A percentile compares a stretch with the other conserved stretches of the same genome.
Conservation (phyloP, 2,888 invertebrate genomes). For the Mythimna albipuncta region DNA sequence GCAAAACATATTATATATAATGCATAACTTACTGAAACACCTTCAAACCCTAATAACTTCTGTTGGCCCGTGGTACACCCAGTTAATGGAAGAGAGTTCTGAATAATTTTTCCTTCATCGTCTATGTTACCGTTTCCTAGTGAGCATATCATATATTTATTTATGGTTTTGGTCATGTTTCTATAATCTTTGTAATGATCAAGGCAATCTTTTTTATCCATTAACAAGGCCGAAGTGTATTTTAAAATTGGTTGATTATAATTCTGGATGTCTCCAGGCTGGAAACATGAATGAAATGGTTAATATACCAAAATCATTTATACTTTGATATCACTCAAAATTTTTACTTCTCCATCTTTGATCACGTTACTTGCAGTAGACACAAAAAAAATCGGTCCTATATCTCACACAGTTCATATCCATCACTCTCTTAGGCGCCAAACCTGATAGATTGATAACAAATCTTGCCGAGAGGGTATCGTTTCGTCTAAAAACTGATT, state of each 20-base stretch:
- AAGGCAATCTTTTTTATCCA: slow-evolving; percentile 65
- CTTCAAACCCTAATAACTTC: slow-evolving; percentile 47
- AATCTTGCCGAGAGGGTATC: neutral
- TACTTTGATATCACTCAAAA: neutral
- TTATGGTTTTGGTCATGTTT: slow-evolving; percentile 62
- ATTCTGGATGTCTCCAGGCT: slow-evolving; percentile 61
- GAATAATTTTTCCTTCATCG: slow-evolving; percentile 34
- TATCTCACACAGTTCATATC: neutral
- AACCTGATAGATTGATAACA: neutral
- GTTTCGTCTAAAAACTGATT: neutral
- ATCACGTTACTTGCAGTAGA: neutral
- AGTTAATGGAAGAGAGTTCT: slow-evolving; percentile 30
- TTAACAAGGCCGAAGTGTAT: slow-evolving; percentile 64
- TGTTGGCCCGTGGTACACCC: slow-evolving; percentile 33
- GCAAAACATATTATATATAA: neutral
- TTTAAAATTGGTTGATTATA: slow-evolving; percentile 62
- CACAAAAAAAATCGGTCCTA: neutral
- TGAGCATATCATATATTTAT: slow-evolving; percentile 74
- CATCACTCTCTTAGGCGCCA: neutral
- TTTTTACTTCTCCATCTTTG: neutral
- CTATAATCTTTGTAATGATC: slow-evolving; percentile 50
- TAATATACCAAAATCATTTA: neutral
- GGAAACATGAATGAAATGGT: slow-evolving; percentile 19
- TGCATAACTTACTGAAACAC: slow-evolving; percentile 36
- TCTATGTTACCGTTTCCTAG: slow-evolving; percentile 62